Evolutionary conservation across 1,140 invertebrate species (phyloP).

Genomic region (Oryzaephilus surinamensis): DNA sequence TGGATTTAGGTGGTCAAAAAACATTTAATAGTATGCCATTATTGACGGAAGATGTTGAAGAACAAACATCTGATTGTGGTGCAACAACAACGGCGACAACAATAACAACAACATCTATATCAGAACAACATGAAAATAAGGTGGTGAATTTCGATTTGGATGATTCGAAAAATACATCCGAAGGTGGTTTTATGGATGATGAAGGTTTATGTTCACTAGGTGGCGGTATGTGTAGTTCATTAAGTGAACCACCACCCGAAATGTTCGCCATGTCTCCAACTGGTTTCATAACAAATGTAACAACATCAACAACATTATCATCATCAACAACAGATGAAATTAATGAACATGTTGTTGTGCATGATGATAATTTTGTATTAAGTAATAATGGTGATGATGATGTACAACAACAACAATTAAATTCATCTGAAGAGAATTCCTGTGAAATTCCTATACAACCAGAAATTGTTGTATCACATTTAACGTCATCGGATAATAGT

Average conservation of each 20-base stretch:
- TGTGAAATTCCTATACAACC: slow-evolving; percentile 30
- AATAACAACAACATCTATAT: background rate
- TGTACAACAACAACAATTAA: slow-evolving; percentile 1
- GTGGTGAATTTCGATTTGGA: background rate
- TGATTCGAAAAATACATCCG: background rate
- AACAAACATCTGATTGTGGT: slow-evolving; percentile 2
- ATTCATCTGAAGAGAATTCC: slow-evolving; percentile 25
- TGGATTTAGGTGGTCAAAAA: slow-evolving; percentile 25
- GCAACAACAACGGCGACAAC: background rate
- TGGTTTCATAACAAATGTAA: background rate
- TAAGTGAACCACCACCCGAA: slow-evolving; percentile 35
- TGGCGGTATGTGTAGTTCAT: slow-evolving; percentile 32
- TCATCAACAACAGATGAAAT: background rate
- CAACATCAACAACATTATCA: background rate
- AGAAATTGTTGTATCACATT: slow-evolving; percentile 19
- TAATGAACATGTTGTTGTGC: background rate
- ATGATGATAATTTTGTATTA: background rate
- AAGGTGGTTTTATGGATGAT: slow-evolving; percentile 10
- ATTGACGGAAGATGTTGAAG: slow-evolving; percentile 23
- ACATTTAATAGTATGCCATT: slow-evolving; percentile 28
- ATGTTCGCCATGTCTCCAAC: slow-evolving; percentile 27
- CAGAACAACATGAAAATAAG: background rate
- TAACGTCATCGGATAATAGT: background rate
- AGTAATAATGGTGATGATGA: background rate
- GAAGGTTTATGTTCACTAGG: slow-evolving; percentile 27